Percentiles rank a stretch among this genome's conserved stretches.
These are phyloP conservation scores for Lasius fuliginosus DNA, from an alignment of 2,888 invertebrate species.

Conservation along the genomic window DNA sequence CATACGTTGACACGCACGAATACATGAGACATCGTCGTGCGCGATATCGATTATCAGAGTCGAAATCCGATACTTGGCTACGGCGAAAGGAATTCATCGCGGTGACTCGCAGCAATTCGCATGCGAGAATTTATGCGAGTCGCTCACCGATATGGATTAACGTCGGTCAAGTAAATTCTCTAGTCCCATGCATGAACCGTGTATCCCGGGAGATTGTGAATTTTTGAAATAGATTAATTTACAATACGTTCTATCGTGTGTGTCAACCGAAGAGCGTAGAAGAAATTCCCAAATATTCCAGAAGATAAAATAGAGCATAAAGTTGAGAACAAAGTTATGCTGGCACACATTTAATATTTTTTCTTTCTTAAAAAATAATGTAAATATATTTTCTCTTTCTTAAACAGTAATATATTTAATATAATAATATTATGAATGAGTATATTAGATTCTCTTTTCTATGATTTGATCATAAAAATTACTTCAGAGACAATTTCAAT, in stretches of 20 bases:
- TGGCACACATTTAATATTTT: background rate
- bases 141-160: constrained; percentile 3
- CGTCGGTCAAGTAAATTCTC: constrained; percentile 6
- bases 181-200: background rate
- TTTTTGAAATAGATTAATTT: background rate
- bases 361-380: background rate
- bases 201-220: background rate
- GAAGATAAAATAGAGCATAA: background rate
- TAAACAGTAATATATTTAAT: background rate
- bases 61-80: constrained; percentile 23
- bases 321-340: background rate
- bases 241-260: no score
- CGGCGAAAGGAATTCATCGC: constrained; percentile 19
- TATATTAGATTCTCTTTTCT: background rate
- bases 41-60: constrained; percentile 34
- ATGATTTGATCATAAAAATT: background rate
- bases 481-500: background rate
- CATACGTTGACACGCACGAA: constrained; percentile 28
- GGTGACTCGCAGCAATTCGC: constrained; percentile 7
- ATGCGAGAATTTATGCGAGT: constrained; percentile 6
- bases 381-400: background rate
- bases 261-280: background rate
- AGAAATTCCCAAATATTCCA: background rate
- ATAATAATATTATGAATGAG: background rate
- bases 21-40: background rate